phyloP scores from a whole-genome alignment of 2,888 invertebrate genomes.

The Monoplex corrugatus region DNA sequence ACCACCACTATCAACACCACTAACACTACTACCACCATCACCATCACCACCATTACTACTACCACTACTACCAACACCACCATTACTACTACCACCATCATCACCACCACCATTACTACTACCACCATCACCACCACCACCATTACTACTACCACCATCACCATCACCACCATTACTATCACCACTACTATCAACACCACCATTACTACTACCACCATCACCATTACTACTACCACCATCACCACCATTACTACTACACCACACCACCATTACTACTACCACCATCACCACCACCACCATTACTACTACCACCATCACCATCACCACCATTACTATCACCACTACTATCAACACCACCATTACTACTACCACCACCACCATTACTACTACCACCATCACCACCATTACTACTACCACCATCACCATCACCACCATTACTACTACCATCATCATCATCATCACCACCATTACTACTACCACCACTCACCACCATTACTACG shows the following conservation, averaged over 20 bases:
- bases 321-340: constrained; percentile 1
- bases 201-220: background rate
- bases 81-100: constrained; percentile 20
- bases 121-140: constrained; percentile 2
- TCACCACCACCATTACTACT: constrained; percentile 1
- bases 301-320: background rate
- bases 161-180: background rate
- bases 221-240: constrained; percentile 35
- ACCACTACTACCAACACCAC: background rate
- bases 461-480: background rate
- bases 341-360: constrained; percentile 17
- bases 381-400: constrained; percentile 26
- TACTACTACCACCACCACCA: constrained; percentile 20
- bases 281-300: background rate
- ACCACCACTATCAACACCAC: constrained; percentile 21
- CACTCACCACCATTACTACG: background rate
- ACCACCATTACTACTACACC: background rate
- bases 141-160: constrained; percentile 6
- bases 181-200: background rate
- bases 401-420: background rate
- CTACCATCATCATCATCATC: background rate
- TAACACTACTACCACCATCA: background rate
- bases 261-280: constrained; percentile 37
- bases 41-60: background rate
- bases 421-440: constrained; percentile 16